Percentiles rank a stretch among this genome's conserved stretches.
phyloP scores from a whole-genome alignment of 2,113 vertebrate genomes.

The Myotis yumanensis region DNA sequence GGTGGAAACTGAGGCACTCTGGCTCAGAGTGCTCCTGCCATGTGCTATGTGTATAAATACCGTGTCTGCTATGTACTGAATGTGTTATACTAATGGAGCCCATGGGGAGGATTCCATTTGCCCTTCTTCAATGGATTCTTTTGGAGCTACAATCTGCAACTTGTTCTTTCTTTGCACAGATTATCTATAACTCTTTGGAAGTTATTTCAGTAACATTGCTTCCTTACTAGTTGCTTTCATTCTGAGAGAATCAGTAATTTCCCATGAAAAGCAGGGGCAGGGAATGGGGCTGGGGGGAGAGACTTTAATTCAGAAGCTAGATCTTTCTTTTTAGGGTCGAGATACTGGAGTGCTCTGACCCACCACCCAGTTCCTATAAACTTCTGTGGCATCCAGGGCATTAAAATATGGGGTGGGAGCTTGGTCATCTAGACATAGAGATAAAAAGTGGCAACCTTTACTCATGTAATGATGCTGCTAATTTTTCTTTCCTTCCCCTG shows the following conservation, averaged over 20 bases:
- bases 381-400: background rate
- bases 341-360: background rate
- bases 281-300: no score
- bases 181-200: slow-evolving; percentile 14
- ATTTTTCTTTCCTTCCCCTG: background rate
- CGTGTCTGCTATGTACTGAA: background rate
- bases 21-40: background rate
- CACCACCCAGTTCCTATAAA: background rate
- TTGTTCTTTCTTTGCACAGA: background rate
- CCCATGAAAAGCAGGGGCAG: no score
- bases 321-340: background rate
- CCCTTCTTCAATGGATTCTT: slow-evolving; percentile 6
- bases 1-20: background rate
- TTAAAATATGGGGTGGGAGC: background rate
- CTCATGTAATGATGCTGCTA: background rate
- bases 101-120: background rate
- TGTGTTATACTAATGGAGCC: background rate
- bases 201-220: background rate
- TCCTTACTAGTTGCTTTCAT: slow-evolving; percentile 36
- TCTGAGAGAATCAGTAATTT: background rate
- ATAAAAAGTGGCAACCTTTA: background rate
- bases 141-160: background rate
- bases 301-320: background rate
- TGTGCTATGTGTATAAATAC: background rate
- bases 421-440: background rate